Conservation (phyloP, 1,140 invertebrate genomes). For the Melipona quadrifasciata region DNA sequence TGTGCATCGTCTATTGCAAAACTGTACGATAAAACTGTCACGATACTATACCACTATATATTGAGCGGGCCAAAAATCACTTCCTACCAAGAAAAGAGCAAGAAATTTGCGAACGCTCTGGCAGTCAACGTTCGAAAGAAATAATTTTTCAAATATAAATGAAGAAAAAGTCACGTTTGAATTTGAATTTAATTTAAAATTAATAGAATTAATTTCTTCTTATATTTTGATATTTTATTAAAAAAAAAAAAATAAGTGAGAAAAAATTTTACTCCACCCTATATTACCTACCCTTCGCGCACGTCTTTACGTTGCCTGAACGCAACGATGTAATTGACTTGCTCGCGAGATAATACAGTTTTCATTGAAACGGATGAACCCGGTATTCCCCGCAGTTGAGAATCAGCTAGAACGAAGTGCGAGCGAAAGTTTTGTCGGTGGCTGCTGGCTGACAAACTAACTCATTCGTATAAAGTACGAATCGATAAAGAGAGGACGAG, state of each 20-base stretch:
- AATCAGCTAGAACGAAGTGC: not conserved
- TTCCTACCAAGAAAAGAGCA: no score
- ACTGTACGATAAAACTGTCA: not conserved
- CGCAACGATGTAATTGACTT: conserved; percentile 3
- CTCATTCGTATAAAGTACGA: not conserved
- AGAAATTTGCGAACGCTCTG: no score
- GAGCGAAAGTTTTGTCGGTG: not conserved
- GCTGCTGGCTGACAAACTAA: not conserved
- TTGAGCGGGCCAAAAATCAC: not conserved
- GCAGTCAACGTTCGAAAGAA: no score
- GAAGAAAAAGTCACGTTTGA: no score
- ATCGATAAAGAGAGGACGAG: not conserved
- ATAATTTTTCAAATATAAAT: no score
- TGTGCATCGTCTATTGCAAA: no score
- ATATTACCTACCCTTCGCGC: not conserved
- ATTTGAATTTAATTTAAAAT: no score
- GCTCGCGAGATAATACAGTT: not conserved
- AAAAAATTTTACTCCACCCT: no score
- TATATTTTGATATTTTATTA: no score
- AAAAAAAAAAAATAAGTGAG: no score
- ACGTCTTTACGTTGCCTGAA: not conserved
- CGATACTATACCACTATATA: not conserved
- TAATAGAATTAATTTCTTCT: no score
- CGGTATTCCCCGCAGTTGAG: no score
- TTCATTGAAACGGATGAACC: not conserved